These are phyloP conservation scores for Biston stratarius DNA, from an alignment of 2,888 invertebrate species.

Conservation along the genomic window DNA sequence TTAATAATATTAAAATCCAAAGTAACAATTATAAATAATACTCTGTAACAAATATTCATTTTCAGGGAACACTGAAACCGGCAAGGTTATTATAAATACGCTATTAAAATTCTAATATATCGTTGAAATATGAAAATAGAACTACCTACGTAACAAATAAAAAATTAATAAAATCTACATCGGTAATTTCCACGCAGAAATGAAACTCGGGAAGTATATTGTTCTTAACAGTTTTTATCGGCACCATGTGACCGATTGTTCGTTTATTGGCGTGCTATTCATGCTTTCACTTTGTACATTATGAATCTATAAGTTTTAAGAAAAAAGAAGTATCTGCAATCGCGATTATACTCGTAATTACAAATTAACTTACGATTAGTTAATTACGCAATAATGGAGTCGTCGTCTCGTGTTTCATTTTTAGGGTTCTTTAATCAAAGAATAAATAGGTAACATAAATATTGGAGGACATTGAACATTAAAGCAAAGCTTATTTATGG, in stretches of 20 bases:
- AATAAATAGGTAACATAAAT: too few relatives aligned
- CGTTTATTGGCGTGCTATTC: slow-evolving; percentile 60
- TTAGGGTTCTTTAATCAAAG: too few relatives aligned
- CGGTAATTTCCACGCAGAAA: slow-evolving; percentile 49
- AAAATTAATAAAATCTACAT: slow-evolving; percentile 4
- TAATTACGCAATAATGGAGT: slow-evolving; percentile 33
- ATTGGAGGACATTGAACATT: too few relatives aligned
- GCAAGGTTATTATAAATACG: too few relatives aligned
- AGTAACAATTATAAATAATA: too few relatives aligned
- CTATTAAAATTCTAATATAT: too few relatives aligned
- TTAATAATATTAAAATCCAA: too few relatives aligned
- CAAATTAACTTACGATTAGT: slow-evolving; percentile 24
- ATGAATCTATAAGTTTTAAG: slow-evolving; percentile 50
- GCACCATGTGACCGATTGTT: slow-evolving; percentile 65
- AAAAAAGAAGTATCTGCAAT: slow-evolving; percentile 35
- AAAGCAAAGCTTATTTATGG: too few relatives aligned
- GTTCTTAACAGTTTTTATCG: slow-evolving; percentile 63
- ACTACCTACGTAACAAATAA: background rate
- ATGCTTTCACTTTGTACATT: slow-evolving; percentile 69
- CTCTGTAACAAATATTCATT: too few relatives aligned
- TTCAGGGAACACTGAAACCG: too few relatives aligned
- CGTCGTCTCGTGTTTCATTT: background rate
- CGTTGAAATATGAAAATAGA: too few relatives aligned
- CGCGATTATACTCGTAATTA: slow-evolving; percentile 41
- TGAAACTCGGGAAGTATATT: slow-evolving; percentile 70